Base-by-base conservation (phyloP, 2,888 invertebrate species). In the Andricus quercusramuli region DNA sequence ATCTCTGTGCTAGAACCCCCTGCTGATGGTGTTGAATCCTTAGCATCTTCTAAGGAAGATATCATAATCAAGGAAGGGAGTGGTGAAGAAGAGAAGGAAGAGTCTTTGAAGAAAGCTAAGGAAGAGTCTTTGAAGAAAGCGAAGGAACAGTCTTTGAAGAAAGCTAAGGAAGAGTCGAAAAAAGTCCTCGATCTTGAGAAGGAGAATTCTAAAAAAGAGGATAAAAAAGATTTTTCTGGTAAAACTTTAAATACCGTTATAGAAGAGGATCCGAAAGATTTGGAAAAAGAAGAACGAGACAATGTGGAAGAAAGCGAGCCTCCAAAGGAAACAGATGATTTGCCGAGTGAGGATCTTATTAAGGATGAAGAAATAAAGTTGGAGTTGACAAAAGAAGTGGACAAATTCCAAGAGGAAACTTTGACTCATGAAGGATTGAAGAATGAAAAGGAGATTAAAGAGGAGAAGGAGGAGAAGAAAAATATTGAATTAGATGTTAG, bases 31-130 rank as follows among this genome's bases (percentile, higher is more conserved):
- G 81, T 85, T 37, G 89, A 89, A 68, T 86, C 88, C 2, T 82
- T 84, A 47, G 89, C 88, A 80, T 89, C 90, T 0, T 87, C 85
- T 65, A 89, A 88, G 17, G 80, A 82, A 47, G 77, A 80, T n/a
- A 66, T 64, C 17, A 8, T 77, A 68, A 62, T 62, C 44, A n/a
- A 59, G 51, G 29, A 77, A 59, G 47, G 44, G 62, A 25, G 66
- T 25, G 64, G 65, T 25, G 76, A 77, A 22, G 62, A 51, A 20
- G 29, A 70, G 51, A 47, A 47, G 47, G 51, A 79, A 59, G 77
- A 83, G 76, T 37, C 66, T 41, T n/a, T 5, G 13, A 22, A 51
- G 9, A 8, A 62, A 29, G 8, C 15, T 37, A 29, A 74, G 20
- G 77, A 79, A n/a, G 78, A 79, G 32, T 77, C 62, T 37, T 20